Percentiles rank a stretch among this genome's conserved stretches.
phyloP scores from a whole-genome alignment of 1,140 invertebrate genomes.

The Drosophila busckii region DNA sequence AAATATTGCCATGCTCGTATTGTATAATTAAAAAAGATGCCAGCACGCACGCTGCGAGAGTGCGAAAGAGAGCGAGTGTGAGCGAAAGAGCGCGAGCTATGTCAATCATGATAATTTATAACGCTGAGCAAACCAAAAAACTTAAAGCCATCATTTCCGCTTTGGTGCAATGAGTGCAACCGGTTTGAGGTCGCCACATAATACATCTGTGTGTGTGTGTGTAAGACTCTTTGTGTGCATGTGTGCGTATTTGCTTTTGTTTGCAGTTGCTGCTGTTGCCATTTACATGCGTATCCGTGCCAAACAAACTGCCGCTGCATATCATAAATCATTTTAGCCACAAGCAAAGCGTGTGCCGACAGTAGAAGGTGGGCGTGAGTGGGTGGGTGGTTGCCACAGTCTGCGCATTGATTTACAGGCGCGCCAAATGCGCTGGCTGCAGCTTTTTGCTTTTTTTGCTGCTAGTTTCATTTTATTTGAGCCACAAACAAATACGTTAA shows the following conservation, averaged over 20 bases:
- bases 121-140: conserved; percentile 29
- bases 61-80: no score
- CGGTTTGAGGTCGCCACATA: conserved; percentile 5
- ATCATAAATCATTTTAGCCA: conserved; percentile 62
- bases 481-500: conserved; percentile 6
- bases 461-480: no score
- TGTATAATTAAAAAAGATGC: no score
- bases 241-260: conserved; percentile 15
- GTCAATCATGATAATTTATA: conserved; percentile 69
- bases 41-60: no score
- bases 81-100: conserved; percentile 23
- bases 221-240: conserved; percentile 25
- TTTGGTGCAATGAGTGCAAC: conserved; percentile 37
- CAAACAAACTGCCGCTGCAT: conserved; percentile 41
- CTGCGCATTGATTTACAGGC: conserved; percentile 47
- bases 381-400: background rate
- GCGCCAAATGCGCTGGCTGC: conserved; percentile 30
- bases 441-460: conserved; percentile 3
- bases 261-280: conserved; percentile 18
- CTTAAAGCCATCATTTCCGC: conserved; percentile 65
- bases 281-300: conserved; percentile 35
- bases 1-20: no score
- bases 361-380: background rate
- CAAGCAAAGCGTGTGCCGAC: background rate
- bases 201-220: conserved; percentile 2